phyloP scores from a whole-genome alignment of 2,888 invertebrate species.

The Hypselothyrea guttata region DNA sequence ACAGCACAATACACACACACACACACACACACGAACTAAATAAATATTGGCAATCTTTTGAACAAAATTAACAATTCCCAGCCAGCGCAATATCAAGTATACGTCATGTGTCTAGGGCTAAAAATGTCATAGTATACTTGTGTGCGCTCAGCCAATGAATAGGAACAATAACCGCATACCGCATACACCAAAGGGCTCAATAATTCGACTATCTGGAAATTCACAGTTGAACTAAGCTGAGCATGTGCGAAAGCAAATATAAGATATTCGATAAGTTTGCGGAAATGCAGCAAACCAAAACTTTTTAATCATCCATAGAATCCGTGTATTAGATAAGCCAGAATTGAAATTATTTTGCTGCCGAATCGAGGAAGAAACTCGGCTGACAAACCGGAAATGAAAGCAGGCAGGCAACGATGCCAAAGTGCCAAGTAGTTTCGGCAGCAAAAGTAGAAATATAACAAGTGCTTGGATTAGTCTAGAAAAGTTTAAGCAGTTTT shows the following conservation, averaged over 20 bases:
- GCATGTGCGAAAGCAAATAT: no score
- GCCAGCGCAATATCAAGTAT: conserved; percentile 34
- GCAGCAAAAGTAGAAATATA: neutral
- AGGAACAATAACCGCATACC: conserved; percentile 7
- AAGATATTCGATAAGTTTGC: neutral
- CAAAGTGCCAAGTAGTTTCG: conserved; percentile 28
- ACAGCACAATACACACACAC: conserved; percentile 12
- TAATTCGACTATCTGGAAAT: conserved; percentile 25
- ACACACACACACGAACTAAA: conserved; percentile 28
- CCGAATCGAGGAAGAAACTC: conserved; percentile 4
- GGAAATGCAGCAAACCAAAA: conserved; percentile 41
- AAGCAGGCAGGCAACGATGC: conserved; percentile 27
- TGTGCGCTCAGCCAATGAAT: conserved; percentile 18
- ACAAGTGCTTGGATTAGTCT: neutral
- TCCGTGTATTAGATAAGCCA: conserved; percentile 22
- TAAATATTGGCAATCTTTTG: conserved; percentile 35
- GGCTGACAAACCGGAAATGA: conserved; percentile 54
- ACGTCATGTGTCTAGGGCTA: conserved; percentile 21
- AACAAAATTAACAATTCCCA: conserved; percentile 31
- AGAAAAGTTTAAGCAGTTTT: conserved; percentile 31
- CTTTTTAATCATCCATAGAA: conserved; percentile 34
- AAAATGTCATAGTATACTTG: conserved; percentile 33
- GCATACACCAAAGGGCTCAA: conserved; percentile 2
- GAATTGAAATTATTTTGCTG: conserved; percentile 16
- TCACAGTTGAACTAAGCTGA: conserved; percentile 38